Evolutionary conservation across 1,140 invertebrate species (phyloP), one percentile per base, ranked within the genome.

Genomic region (Streblospio benedicti): DNA sequence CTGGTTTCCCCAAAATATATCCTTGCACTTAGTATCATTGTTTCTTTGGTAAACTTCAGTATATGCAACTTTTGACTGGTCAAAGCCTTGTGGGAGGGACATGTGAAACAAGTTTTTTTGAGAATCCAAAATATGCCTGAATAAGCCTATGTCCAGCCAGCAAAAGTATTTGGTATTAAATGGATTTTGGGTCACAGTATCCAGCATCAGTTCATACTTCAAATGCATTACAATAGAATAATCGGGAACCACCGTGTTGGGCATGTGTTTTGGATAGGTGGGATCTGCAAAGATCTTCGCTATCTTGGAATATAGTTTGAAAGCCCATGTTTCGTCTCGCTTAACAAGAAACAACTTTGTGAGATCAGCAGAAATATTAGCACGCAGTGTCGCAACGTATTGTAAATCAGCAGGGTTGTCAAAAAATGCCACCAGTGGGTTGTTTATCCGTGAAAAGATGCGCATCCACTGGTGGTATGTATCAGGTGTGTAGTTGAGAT

Each of bases 191-290:
- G 6, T 43, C 0, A 33, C 32, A 6, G 51, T 38, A 2, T 28
- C 12, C 1, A 33, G 28, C 35, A 63, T 45, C 3, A 63, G 32
- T 35, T 63, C 61, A 33, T 63, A 63, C 53, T 74, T 74, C 2
- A 68, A 67, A 67, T 73, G 71, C 61, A 71, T 72, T n/a, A 66
- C 65, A 62, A 69, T 69, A n/a, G 69, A 66, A 35, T 73, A 72
- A 25, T 65, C 64, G 4, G 67, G 41, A 44, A 57, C 45, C 1
- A 63, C 38, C 0, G 61, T 63, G 31, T 54, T 47, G 12, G 61
- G 61, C 16, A 62, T 25, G 57, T 69, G 59, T 14, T 71, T 64
- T 25, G 72, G 71, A 50, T 73, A 74, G 6, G 53, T 56, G 9
- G 61, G 64, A 30, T 68, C 56, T 25, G 33, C 35, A 43, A 60